phyloP scores from a whole-genome alignment of 2,888 invertebrate species.

The Scrobipalpa atriplicella region DNA sequence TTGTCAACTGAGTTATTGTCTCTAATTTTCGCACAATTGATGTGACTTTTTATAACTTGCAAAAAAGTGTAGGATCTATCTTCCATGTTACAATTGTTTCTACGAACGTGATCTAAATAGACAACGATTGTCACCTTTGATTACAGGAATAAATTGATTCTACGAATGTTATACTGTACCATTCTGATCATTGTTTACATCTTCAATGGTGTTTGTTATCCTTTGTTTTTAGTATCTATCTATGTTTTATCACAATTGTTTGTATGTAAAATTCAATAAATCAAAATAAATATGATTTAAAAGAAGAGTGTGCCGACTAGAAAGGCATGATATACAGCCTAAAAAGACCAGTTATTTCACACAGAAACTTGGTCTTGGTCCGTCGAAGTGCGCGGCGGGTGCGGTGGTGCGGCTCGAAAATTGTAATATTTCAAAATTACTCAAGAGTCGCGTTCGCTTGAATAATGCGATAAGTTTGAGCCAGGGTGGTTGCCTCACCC shows the following conservation, averaged over 20 bases:
- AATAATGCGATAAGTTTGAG: slow-evolving; percentile 79
- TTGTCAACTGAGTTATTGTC: slow-evolving; percentile 23
- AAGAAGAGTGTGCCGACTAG: neutral
- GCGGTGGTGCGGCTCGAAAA: slow-evolving; percentile 73
- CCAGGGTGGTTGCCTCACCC: slow-evolving; percentile 57
- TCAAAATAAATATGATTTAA: neutral
- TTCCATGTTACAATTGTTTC: slow-evolving; percentile 18
- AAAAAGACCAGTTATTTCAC: slow-evolving; percentile 29
- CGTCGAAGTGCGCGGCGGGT: slow-evolving; percentile 51
- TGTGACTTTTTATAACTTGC: slow-evolving; percentile 6
- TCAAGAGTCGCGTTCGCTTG: slow-evolving; percentile 82
- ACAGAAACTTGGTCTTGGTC: slow-evolving; percentile 54
- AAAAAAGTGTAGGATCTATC: slow-evolving; percentile 21
- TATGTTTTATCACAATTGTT: neutral
- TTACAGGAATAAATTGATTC: slow-evolving; percentile 27
- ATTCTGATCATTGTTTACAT: neutral
- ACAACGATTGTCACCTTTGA: slow-evolving; percentile 18
- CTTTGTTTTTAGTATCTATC: neutral
- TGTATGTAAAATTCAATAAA: no score
- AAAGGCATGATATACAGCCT: slow-evolving; percentile 12
- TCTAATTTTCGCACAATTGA: slow-evolving; percentile 25
- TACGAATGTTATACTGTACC: neutral
- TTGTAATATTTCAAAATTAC: slow-evolving; percentile 84
- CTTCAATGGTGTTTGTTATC: neutral
- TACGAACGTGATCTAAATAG: slow-evolving; percentile 16